These are phyloP conservation scores for Thera britannica DNA, from an alignment of 2,888 invertebrate species.

Conservation along the genomic window DNA sequence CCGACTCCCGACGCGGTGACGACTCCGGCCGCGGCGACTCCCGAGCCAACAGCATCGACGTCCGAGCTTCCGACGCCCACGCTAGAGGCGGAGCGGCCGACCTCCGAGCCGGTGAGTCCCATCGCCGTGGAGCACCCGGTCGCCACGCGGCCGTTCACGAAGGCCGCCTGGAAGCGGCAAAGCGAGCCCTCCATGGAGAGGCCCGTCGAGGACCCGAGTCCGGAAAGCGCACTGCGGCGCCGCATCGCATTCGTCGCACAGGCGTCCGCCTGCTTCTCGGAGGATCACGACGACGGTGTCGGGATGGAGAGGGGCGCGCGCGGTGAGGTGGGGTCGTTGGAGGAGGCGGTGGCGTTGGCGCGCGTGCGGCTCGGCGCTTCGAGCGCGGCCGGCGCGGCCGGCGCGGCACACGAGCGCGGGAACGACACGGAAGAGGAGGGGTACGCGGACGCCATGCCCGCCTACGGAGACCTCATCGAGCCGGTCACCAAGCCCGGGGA, in stretches of 20 bases:
- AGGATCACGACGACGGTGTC: conserved; percentile 78
- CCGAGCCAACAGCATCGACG: conserved; percentile 9
- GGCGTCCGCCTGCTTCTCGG: conserved; percentile 78
- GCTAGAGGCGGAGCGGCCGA: conserved; percentile 40
- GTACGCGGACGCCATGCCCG: conserved; percentile 78
- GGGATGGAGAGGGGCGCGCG: conserved; percentile 41
- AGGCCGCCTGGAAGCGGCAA: conserved; percentile 80
- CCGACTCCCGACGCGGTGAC: conserved; percentile 40
- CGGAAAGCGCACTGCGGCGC: conserved; percentile 75
- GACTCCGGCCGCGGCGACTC: conserved; percentile 16
- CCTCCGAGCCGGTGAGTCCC: conserved; percentile 62
- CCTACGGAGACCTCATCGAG: conserved; percentile 83
- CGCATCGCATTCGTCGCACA: conserved; percentile 84
- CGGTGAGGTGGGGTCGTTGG: conserved; percentile 75
- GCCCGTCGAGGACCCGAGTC: conserved; percentile 75
- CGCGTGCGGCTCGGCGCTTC: conserved; percentile 75
- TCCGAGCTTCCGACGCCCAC: conserved; percentile 35
- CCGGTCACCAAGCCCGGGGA: conserved; percentile 64
- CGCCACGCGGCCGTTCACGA: conserved; percentile 82
- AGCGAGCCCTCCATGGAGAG: conserved; percentile 73
- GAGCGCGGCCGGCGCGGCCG: conserved; percentile 68
- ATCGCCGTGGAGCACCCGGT: conserved; percentile 78
- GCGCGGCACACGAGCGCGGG: conserved; percentile 71
- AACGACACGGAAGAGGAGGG: conserved; percentile 78
- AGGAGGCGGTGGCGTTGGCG: conserved; percentile 80